These are phyloP conservation scores for Tinamus major DNA, from an alignment of 2,797 vertebrate genomes.

Conservation along the genomic window DNA sequence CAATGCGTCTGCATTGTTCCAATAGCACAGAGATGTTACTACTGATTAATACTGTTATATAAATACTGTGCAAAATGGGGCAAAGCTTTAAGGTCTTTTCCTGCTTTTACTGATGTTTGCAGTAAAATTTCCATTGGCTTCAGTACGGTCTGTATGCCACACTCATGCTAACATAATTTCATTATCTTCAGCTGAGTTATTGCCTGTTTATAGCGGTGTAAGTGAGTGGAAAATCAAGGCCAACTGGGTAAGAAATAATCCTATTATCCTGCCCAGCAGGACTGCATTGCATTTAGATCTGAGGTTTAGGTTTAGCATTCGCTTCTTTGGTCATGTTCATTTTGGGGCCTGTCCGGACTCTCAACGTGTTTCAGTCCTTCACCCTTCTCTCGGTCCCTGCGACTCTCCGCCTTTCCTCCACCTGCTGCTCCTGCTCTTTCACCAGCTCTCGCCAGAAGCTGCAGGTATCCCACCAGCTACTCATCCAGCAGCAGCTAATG, in stretches of 20 bases:
- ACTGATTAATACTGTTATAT: slow-evolving; percentile 40
- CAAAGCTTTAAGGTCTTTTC: background rate
- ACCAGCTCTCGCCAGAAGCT: background rate
- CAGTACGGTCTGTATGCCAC: background rate
- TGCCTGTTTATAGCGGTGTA: background rate
- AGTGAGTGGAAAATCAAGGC: slow-evolving; percentile 17
- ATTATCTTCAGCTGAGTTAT: slow-evolving; percentile 18
- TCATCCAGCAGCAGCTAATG: background rate
- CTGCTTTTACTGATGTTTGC: background rate
- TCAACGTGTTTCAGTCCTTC: background rate
- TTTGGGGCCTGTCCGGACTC: background rate
- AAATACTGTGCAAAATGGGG: slow-evolving; percentile 44
- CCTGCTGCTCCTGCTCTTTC: background rate
- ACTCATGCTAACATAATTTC: background rate
- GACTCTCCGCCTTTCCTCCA: background rate
- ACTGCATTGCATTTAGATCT: background rate
- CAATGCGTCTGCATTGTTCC: slow-evolving; percentile 19
- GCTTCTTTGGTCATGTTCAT: fast-evolving
- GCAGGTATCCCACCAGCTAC: background rate
- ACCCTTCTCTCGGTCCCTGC: background rate
- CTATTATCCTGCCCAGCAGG: background rate
- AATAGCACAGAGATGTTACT: slow-evolving; percentile 26
- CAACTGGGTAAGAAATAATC: background rate
- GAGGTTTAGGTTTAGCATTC: background rate
- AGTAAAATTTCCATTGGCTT: background rate